Conservation (phyloP, 2,113 vertebrate species). For the Eptesicus fuscus region DNA sequence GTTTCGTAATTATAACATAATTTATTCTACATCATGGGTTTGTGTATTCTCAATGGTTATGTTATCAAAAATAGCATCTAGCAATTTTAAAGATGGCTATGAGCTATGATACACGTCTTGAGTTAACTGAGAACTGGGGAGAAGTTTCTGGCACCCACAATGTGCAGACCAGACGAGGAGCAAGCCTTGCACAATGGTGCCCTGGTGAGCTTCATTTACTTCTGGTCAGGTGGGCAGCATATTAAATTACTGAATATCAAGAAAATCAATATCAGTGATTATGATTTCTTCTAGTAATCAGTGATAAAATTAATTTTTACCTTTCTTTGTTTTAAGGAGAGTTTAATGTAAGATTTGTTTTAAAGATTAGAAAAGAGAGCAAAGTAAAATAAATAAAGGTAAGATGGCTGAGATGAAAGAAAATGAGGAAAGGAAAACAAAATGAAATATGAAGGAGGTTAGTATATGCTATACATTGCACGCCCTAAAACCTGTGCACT, state of each 20-base stretch:
- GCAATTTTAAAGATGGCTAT: background rate
- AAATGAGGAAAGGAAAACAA: background rate
- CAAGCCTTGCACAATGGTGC: background rate
- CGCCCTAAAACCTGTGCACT: background rate
- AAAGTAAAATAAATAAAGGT: background rate
- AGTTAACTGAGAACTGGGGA: background rate
- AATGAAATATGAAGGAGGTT: background rate
- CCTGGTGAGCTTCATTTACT: background rate
- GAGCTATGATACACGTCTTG: background rate
- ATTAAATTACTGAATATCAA: background rate
- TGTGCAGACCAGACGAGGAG: background rate
- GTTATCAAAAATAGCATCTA: background rate
- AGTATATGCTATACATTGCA: background rate
- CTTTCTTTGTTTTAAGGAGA: background rate
- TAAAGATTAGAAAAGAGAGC: background rate
- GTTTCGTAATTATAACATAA: background rate
- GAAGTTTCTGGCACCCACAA: background rate
- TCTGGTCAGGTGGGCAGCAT: background rate
- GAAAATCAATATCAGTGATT: background rate
- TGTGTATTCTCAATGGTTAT: background rate
- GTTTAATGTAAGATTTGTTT: constrained; percentile 8
- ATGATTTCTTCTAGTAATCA: background rate
- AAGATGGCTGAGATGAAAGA: background rate
- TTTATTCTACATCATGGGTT: background rate
- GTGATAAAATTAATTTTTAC: background rate